These are phyloP conservation scores for Zophobas morio DNA, from an alignment of 1,140 invertebrate species.

Conservation along the genomic window DNA sequence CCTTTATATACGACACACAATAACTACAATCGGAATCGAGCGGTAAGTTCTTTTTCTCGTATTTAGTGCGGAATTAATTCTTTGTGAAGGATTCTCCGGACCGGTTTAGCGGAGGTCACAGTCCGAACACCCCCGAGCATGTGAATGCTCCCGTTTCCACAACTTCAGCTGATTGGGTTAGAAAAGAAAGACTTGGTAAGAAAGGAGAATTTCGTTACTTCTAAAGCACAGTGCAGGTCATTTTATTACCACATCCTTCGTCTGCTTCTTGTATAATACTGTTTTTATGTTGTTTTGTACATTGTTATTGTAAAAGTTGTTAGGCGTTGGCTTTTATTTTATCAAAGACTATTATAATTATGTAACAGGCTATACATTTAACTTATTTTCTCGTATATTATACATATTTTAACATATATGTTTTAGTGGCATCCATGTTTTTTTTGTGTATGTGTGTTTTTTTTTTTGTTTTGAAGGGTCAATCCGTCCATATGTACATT, in stretches of 20 bases:
- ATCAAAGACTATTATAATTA: neutral
- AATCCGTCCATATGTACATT: constrained; percentile 22
- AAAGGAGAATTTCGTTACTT: constrained; percentile 98
- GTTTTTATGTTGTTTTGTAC: constrained; percentile 44
- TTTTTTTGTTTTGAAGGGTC: constrained; percentile 10
- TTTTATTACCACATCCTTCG: constrained; percentile 9
- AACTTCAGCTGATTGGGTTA: constrained; percentile 82
- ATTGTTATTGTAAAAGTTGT: constrained; percentile 44
- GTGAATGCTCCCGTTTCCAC: constrained; percentile 52
- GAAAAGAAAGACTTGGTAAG: constrained; percentile 90
- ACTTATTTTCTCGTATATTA: constrained; percentile 16
- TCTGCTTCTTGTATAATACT: constrained; percentile 53
- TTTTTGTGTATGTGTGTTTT: neutral
- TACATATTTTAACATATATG: constrained; percentile 5
- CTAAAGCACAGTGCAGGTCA: constrained; percentile 69
- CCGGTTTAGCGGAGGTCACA: constrained; percentile 58
- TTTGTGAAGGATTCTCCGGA: constrained; percentile 62
- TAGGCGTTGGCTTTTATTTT: constrained; percentile 43
- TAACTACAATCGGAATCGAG: constrained; percentile 56
- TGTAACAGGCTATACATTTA: constrained; percentile 29
- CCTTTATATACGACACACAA: constrained; percentile 74
- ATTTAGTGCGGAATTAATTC: constrained; percentile 2
- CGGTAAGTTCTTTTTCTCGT: constrained; percentile 50
- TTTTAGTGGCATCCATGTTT: neutral
- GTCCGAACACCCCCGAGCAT: constrained; percentile 55